Evolutionary conservation across 2,888 invertebrate genomes (phyloP), one percentile per base, ranked within the genome.

Genomic region (Mylabris sibirica): DNA sequence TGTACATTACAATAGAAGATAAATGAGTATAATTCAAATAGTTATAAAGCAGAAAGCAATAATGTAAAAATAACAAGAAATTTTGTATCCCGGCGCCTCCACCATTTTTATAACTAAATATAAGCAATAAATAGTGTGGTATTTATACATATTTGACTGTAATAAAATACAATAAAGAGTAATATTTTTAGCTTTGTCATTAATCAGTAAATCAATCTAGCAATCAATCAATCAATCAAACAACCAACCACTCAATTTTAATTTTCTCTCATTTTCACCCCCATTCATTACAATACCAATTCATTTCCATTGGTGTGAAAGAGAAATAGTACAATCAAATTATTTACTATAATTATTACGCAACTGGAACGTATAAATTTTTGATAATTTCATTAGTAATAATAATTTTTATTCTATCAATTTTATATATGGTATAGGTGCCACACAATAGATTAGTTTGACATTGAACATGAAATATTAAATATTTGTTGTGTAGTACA

Each of bases 71-170:
- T 20, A 53, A 49, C 9, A 49, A 49, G 2, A 41, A 4, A 6
- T 24, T 3, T 2, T 17, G 8, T 41, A n/a, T 0, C 61, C 61
- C 38, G 61, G 61, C 61, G 38, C 61, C 20, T 61, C 35, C 61
- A 34, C 61, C 61, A 61, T 38, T 61, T 61, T 22, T 38, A 1
- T 26, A 30, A 5, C 59, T 12, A 1, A 30, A 24, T 57, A 30
- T 30, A 30, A n/a, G n/a, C n/a, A n/a, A 30, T 8, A 30, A 30
- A 30, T 30, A 30, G 30, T 30, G 30, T 30, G 8, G 8, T 30
- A 30, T 6, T 26, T 2, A 26, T 30, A 30, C n/a, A 30, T 30
- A 30, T 30, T 30, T 30, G 30, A 30, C 8, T 30, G 30, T 30
- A 30, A 30, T 30, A 3, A 30, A 30, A 30, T 4, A 30, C 8